Percentiles rank a stretch among this genome's conserved stretches.
These are phyloP conservation scores for Venusia cambrica DNA, from an alignment of 2,888 invertebrate genomes.

Conservation along the genomic window DNA sequence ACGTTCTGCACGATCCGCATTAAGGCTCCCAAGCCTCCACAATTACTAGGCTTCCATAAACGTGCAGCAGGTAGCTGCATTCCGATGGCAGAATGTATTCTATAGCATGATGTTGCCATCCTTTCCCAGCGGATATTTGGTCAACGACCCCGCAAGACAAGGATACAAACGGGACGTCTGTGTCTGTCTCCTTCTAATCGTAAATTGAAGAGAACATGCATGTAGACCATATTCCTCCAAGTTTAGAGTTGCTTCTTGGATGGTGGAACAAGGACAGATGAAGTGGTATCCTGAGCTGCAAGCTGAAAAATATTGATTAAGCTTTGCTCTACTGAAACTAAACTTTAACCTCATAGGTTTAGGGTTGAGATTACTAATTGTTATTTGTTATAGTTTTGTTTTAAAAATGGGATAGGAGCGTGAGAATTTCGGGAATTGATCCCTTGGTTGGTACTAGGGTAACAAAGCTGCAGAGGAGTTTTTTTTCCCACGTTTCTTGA, in stretches of 20 bases:
- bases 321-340: conserved; percentile 23
- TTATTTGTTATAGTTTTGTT: conserved; percentile 49
- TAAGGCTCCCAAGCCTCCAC: conserved; percentile 61
- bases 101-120: conserved; percentile 42
- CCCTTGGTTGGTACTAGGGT: conserved; percentile 72
- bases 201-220: conserved; percentile 10
- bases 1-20: conserved; percentile 36
- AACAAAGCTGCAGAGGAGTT: conserved; percentile 45
- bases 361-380: conserved; percentile 32
- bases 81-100: conserved; percentile 36
- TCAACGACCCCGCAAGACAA: conserved; percentile 57
- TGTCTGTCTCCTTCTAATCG: conserved; percentile 37
- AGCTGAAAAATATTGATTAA: conserved; percentile 38
- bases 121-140: conserved; percentile 55
- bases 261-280: conserved; percentile 34
- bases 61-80: conserved; percentile 49
- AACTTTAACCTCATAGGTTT: conserved; percentile 19
- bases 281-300: conserved; percentile 48
- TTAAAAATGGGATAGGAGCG: conserved; percentile 67
- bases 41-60: conserved; percentile 60
- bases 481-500: conserved; percentile 54
- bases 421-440: conserved; percentile 80
- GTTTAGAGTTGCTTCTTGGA: conserved; percentile 26
- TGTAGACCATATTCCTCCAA: conserved; percentile 12
- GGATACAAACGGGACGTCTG: conserved; percentile 63